Base-by-base conservation (phyloP, 1,140 invertebrate genomes). In the Eurosta solidaginis region DNA sequence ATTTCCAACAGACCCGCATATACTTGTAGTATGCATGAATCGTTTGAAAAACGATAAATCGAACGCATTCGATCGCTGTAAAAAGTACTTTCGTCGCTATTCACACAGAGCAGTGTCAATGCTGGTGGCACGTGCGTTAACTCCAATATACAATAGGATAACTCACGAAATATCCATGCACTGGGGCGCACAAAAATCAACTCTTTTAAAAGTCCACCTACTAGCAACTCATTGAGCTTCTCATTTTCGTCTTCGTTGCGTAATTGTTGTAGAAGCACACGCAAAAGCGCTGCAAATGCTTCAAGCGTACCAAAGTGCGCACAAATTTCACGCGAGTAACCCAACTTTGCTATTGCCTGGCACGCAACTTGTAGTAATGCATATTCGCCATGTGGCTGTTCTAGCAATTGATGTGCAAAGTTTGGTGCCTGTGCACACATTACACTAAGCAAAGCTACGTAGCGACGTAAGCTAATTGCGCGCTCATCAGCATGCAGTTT, bases 11-110 rank as follows among this genome's bases (percentile, higher is more conserved):
- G 59, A 9, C 85, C 82, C 1, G 85, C 79, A 73, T 87, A 87
- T 33, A 85, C 84, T 45, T 86, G 84, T 40, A 86, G 45, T 20
- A 87, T 52, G 42, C 85, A 87, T 3, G 85, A 84, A 10, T 85
- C 79, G 0, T 82, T 80, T 0, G 80, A 78, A 77, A 86, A 87
- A 12, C 84, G 82, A 74, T 87, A 87, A 12, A 81, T 33, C 0
- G 80, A 82, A 3, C 82, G 80, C 27, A 86, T 82, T 10, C 85
- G 82, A 80, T 86, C 83, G 6, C 83, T 81, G 3, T 79, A 44
- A 40, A 87, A 87, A 40, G 79, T 81, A 10, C 68, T 52, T n/a
- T 40, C 79, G 3, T 78, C 47, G 74, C 83, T 83, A 50, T 84
- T 82, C 1, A 79, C 75, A 54, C 85, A 87, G 79, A 85, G 76